Conservation (phyloP, 2,797 vertebrate species). For the Leuciscus waleckii region DNA sequence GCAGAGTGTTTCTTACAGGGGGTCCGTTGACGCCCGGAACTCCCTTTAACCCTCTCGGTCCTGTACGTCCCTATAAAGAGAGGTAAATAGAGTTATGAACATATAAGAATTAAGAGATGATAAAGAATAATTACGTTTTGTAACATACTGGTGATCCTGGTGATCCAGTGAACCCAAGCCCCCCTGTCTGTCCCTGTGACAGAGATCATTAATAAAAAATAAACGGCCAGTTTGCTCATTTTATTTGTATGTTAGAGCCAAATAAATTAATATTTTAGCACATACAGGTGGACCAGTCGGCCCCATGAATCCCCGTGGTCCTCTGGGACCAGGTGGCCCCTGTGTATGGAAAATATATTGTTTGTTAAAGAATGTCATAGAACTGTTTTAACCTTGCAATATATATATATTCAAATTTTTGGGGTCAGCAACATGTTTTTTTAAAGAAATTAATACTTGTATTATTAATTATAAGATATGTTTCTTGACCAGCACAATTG, state of each 20-base stretch:
- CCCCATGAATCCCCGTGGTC: constrained; percentile 74
- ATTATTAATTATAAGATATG: not conserved
- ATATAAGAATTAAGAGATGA: constrained; percentile 11
- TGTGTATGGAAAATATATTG: constrained; percentile 54
- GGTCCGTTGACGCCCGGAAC: constrained; percentile 76
- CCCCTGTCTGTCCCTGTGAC: constrained; percentile 75
- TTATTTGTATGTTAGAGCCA: not conserved
- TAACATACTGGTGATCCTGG: constrained; percentile 74
- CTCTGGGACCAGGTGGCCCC: constrained; percentile 76
- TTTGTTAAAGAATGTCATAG: not conserved
- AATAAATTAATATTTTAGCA: constrained; percentile 26
- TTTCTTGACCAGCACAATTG: not conserved
- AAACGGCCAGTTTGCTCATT: not conserved
- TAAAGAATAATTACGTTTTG: not conserved
- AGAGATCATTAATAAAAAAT: constrained; percentile 21
- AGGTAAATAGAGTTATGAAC: constrained; percentile 17
- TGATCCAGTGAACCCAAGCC: constrained; percentile 72
- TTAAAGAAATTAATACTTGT: not conserved
- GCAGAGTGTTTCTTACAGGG: constrained; percentile 70
- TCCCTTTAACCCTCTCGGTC: constrained; percentile 74
- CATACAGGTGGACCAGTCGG: constrained; percentile 71
- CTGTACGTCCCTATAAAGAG: constrained; percentile 71
- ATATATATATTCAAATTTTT: not conserved
- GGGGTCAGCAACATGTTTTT: not conserved
- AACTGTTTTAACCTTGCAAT: not conserved